Evolutionary conservation across 1,140 invertebrate species (phyloP).

Genomic region (Gyrodactylus bullatarudis): DNA sequence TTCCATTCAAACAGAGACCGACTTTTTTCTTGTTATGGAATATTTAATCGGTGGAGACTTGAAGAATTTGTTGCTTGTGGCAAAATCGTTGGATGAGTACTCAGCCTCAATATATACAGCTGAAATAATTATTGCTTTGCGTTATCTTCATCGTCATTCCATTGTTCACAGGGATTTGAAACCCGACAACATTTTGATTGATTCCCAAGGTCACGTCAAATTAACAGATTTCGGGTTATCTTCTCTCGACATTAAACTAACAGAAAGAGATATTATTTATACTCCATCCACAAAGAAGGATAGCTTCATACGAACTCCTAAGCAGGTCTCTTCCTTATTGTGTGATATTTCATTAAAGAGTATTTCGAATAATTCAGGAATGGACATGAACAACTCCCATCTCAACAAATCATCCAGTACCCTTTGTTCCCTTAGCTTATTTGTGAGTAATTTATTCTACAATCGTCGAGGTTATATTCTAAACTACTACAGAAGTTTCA

Average conservation of each 20-base stretch:
- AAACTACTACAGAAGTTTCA: too few relatives aligned
- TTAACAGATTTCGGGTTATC: conserved; percentile 4
- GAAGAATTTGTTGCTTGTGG: not conserved
- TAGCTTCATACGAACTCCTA: not conserved
- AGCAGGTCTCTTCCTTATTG: not conserved
- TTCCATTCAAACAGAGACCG: not conserved
- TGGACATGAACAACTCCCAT: too few relatives aligned
- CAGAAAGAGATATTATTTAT: not conserved
- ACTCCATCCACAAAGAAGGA: not conserved
- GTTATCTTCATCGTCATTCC: not conserved
- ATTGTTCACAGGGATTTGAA: not conserved
- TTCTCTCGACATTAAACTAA: not conserved
- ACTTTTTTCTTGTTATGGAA: conserved; percentile 1
- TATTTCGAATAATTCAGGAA: not conserved
- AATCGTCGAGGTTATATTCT: too few relatives aligned
- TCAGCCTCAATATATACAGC: not conserved
- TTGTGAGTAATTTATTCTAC: not conserved
- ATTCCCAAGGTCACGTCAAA: not conserved
- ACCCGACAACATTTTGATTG: not conserved
- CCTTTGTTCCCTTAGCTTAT: not conserved
- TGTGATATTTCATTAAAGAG: not conserved
- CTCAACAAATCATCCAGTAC: not conserved
- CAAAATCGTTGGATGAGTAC: not conserved
- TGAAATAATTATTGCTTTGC: not conserved
- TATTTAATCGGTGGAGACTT: not conserved